Evolutionary conservation across 1,140 invertebrate species (phyloP).

Genomic region (Diuraphis noxia): DNA sequence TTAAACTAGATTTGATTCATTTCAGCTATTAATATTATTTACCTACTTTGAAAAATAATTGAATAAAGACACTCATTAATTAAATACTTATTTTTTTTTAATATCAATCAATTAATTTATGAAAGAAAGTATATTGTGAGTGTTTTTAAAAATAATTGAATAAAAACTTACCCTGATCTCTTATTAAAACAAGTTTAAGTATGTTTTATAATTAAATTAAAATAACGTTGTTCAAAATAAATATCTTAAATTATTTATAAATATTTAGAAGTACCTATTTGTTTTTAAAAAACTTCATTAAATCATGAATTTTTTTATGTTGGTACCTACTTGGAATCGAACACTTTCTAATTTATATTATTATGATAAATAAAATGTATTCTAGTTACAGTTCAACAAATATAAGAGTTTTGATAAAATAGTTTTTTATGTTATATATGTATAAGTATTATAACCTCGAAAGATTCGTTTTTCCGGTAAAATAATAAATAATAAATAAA

Average conservation of each 20-base stretch:
- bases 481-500: not conserved
- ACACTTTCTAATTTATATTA: not conserved
- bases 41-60: not conserved
- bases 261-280: not conserved
- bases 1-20: not conserved
- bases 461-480: not conserved
- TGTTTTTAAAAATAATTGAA: not conserved
- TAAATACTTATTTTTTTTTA: not conserved
- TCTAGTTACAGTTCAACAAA: not conserved
- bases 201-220: too few relatives aligned
- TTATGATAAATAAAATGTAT: not conserved
- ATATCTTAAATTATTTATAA: not conserved
- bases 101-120: not conserved
- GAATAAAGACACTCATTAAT: not conserved
- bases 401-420: not conserved
- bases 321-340: not conserved
- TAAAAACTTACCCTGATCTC: not conserved
- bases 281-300: not conserved
- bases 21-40: not conserved
- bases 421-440: not conserved
- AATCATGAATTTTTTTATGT: not conserved
- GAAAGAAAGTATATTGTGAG: not conserved
- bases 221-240: too few relatives aligned
- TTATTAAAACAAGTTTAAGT: not conserved
- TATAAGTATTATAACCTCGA: not conserved